Conservation (phyloP, 2,113 vertebrate species). For the Chunga burmeisteri region DNA sequence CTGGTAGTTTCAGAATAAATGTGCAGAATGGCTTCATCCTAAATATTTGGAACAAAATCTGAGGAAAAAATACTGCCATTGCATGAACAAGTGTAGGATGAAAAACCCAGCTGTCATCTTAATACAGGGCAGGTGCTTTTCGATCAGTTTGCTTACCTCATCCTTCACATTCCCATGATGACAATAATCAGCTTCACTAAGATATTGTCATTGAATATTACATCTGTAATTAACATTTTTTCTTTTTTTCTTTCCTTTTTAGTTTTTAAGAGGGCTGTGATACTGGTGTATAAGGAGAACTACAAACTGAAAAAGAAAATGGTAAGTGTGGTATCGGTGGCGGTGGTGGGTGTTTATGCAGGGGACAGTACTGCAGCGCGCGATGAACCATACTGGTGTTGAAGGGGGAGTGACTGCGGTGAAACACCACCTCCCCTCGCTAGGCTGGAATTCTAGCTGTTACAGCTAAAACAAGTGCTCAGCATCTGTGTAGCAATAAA, state of each 20-base stretch:
- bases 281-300: conserved; percentile 93
- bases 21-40: not conserved
- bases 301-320: conserved; percentile 95
- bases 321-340: conserved; percentile 73
- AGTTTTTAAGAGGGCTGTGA: conserved; percentile 98
- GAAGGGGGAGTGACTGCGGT: not conserved
- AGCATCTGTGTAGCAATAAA: not conserved
- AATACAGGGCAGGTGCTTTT: not conserved
- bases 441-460: not conserved
- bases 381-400: fast-evolving
- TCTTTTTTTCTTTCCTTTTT: conserved; percentile 31
- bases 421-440: not conserved
- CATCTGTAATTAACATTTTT: not conserved
- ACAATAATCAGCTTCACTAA: not conserved
- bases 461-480: not conserved
- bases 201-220: not conserved
- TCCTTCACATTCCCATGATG: not conserved
- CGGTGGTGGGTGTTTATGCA: not conserved
- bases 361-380: not conserved
- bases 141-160: not conserved
- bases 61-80: not conserved
- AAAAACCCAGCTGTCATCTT: not conserved
- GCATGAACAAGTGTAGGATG: not conserved
- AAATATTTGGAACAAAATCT: not conserved
- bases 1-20: not conserved